phyloP scores from a whole-genome alignment of 2,888 invertebrate genomes.

The Thereva nobilitata region DNA sequence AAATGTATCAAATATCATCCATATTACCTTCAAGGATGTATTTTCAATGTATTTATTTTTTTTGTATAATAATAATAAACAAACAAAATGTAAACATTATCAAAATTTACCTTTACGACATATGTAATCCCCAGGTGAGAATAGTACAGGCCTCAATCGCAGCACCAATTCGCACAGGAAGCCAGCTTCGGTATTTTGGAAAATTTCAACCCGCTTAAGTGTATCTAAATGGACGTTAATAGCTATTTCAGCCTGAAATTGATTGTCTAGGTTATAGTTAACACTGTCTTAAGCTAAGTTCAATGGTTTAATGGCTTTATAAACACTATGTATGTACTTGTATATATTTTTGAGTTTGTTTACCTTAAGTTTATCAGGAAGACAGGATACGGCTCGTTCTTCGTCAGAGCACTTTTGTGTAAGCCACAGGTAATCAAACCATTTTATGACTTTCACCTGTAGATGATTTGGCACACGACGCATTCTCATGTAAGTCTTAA shows the following conservation, averaged over 20 bases:
- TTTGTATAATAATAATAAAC: neutral
- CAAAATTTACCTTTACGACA: conserved; percentile 90
- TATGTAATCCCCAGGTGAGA: conserved; percentile 98
- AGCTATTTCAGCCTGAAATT: conserved; percentile 84
- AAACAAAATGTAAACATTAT: neutral
- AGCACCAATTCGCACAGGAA: conserved; percentile 97
- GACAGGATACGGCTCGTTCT: conserved; percentile 91
- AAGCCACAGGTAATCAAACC: conserved; percentile 99
- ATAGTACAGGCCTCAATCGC: conserved; percentile 90
- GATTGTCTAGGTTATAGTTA: neutral
- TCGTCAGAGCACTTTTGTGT: conserved; percentile 98
- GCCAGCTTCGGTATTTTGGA: conserved; percentile 98
- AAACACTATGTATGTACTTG: neutral
- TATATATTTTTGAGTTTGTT: neutral
- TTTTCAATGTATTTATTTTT: neutral
- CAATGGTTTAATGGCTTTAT: too few relatives aligned
- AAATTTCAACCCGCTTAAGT: conserved; percentile 95
- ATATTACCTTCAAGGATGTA: neutral
- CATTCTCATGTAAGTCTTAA: conserved; percentile 98
- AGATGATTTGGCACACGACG: conserved; percentile 91
- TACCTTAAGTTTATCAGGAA: conserved; percentile 92
- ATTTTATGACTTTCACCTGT: conserved; percentile 97
- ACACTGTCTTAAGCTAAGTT: too few relatives aligned
- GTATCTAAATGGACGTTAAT: conserved; percentile 99
- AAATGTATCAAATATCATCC: neutral